Evolutionary conservation across 2,888 invertebrate species (phyloP), one percentile per base, ranked within the genome.

Genomic region (Linnaemya tessellans): DNA sequence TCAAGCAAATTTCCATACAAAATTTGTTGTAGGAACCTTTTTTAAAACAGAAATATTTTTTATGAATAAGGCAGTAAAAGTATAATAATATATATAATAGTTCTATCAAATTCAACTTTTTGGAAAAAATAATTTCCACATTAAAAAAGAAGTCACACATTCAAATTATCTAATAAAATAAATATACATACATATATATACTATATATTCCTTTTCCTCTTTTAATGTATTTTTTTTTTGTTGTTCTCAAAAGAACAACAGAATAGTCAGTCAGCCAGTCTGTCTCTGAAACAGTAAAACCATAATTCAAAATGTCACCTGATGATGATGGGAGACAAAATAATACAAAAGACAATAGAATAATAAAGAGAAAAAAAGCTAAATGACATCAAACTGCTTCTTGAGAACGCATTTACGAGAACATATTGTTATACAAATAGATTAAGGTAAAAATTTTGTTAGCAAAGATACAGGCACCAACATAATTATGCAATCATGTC

Each of bases 241-340:
- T 56, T 20, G 25, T 51, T 41, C 18, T 18, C 22, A 43, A 18
- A 30, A 30, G 30, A 30, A 30, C 30, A 30, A 5, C 30, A 5
- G 30, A 30, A 5, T 30, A 5, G 38, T 18, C 22, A 38, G 22
- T 3, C 11, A 22, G 30, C 25, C 25, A 18, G 56, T 49, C 13
- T 46, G 38, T 56, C n/a, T 13, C 58, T 46, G 18, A 64, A 60
- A 83, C 78, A 84, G 84, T 80, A 77, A 84, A 85, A 84, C 70
- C 80, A 84, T 87, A 84, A 87, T 84, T 87, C 84, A 86, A 83
- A 78, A 49, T 87, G 87, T 84, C 84, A 84, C 80, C 84, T 87
- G 77, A 80, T 30, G 30, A 30, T 30, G 30, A 30, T 77, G 73
- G 73, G 54, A 73, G 41, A 80, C 18, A 73, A 43, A 56, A 49